phyloP scores from a whole-genome alignment of 2,113 vertebrate genomes.

The Thomomys bottae region DNA sequence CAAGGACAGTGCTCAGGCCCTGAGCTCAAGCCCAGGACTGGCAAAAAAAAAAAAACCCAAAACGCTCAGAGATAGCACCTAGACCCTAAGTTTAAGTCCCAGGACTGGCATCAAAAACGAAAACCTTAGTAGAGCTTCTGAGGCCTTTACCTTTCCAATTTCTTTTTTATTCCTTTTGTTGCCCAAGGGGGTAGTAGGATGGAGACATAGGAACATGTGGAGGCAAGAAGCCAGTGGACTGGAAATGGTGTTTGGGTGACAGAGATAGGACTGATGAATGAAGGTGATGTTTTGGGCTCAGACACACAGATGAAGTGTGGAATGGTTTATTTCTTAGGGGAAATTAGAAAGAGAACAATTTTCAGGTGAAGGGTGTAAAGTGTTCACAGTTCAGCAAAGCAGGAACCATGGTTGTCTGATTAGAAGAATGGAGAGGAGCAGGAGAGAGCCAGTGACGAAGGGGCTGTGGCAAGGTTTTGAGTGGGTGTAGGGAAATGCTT shows the following conservation, averaged over 20 bases:
- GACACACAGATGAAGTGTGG: neutral
- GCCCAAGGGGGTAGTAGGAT: neutral
- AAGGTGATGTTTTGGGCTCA: neutral
- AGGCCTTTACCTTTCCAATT: neutral
- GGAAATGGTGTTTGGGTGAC: neutral
- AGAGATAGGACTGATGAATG: neutral
- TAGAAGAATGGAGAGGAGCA: neutral
- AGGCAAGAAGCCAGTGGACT: neutral
- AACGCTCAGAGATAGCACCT: no score
- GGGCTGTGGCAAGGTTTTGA: neutral
- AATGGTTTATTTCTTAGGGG: neutral
- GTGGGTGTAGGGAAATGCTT: neutral
- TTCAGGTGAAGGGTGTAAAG: neutral
- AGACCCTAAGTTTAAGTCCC: no score
- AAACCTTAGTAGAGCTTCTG: neutral
- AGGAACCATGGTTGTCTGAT: neutral
- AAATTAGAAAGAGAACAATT: constrained; percentile 1
- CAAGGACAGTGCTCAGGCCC: no score
- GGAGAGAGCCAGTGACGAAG: neutral
- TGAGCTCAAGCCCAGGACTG: no score
- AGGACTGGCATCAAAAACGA: neutral
- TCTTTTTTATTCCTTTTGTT: constrained; percentile 3
- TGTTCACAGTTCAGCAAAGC: constrained; percentile 5
- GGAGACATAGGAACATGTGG: neutral
- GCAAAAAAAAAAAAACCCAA: no score